These are phyloP conservation scores for Orchesellides sinensis DNA, from an alignment of 2,888 invertebrate species.

Conservation along the genomic window DNA sequence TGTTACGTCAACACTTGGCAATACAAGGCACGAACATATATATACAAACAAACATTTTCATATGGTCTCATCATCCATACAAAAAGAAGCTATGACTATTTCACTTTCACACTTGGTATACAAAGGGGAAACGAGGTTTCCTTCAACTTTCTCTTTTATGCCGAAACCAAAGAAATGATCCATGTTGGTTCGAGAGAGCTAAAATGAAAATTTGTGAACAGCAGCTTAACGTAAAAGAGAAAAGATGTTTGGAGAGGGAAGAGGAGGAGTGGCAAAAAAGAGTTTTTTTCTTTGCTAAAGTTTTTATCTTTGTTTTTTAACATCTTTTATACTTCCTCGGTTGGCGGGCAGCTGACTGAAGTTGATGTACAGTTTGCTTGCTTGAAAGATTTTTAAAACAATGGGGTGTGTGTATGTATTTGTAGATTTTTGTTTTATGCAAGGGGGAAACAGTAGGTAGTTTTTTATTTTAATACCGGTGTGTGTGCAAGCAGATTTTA, in stretches of 20 bases:
- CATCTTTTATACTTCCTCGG: conserved; percentile 11
- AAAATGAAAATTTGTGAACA: conserved; percentile 18
- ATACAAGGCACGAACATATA: background rate
- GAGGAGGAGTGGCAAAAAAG: background rate
- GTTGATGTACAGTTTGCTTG: conserved; percentile 12
- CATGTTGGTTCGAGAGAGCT: conserved; percentile 12
- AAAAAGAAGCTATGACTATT: too few relatives aligned
- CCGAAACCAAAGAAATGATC: conserved; percentile 28
- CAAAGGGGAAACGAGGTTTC: too few relatives aligned
- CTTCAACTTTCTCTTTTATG: too few relatives aligned
- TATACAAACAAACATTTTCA: too few relatives aligned
- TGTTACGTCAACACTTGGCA: conserved; percentile 16
- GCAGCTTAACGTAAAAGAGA: too few relatives aligned
- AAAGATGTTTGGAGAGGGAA: background rate
- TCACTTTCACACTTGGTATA: too few relatives aligned
- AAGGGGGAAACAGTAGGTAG: conserved; percentile 1
- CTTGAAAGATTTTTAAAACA: conserved; percentile 19
- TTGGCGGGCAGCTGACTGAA: conserved; percentile 1
- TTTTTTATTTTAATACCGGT: conserved; percentile 13
- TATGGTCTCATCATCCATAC: too few relatives aligned
- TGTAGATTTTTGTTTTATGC: too few relatives aligned
- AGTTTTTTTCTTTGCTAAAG: background rate
- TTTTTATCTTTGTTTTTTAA: background rate
- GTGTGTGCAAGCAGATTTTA: too few relatives aligned
- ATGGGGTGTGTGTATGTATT: too few relatives aligned